Percentiles rank a stretch among this genome's conserved stretches.
These are phyloP conservation scores for Lagorchestes hirsutus DNA, from an alignment of 2,797 vertebrate genomes.

Conservation along the genomic window DNA sequence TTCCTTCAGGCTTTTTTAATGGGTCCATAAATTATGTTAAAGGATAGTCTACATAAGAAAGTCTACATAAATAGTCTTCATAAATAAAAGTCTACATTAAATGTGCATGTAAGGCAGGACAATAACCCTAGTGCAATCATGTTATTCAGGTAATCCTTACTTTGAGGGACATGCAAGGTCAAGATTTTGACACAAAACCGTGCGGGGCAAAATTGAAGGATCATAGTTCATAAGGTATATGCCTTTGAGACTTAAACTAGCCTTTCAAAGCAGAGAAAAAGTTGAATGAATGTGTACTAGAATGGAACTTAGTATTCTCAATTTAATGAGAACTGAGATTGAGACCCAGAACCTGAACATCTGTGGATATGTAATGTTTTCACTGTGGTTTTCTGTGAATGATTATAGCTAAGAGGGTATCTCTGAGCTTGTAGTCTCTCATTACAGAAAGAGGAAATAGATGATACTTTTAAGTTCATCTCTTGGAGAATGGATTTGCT, in stretches of 20 bases:
- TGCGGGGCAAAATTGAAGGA: not conserved
- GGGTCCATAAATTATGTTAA: not conserved
- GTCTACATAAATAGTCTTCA: too few species aligned
- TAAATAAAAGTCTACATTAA: too few species aligned
- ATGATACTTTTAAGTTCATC: not conserved
- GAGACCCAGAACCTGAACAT: not conserved
- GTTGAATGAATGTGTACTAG: not conserved
- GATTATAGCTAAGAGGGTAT: slow-evolving; percentile 9
- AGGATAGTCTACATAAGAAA: not conserved
- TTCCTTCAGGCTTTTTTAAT: not conserved
- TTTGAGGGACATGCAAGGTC: not conserved
- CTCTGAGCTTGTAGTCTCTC: slow-evolving; percentile 39
- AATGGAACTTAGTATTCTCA: not conserved
- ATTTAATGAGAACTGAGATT: not conserved
- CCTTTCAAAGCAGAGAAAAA: not conserved
- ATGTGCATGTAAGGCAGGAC: too few species aligned
- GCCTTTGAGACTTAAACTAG: not conserved
- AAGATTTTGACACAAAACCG: not conserved
- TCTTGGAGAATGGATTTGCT: slow-evolving; percentile 20
- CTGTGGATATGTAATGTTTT: slow-evolving; percentile 7
- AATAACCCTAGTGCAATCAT: not conserved
- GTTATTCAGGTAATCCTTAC: not conserved
- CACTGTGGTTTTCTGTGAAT: slow-evolving; percentile 16
- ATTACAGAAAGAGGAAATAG: not conserved
- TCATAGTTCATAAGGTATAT: not conserved